Percentiles rank a stretch among this genome's conserved stretches.
Conservation (phyloP, 2,797 vertebrate species). For the Poecilia wingei region DNA sequence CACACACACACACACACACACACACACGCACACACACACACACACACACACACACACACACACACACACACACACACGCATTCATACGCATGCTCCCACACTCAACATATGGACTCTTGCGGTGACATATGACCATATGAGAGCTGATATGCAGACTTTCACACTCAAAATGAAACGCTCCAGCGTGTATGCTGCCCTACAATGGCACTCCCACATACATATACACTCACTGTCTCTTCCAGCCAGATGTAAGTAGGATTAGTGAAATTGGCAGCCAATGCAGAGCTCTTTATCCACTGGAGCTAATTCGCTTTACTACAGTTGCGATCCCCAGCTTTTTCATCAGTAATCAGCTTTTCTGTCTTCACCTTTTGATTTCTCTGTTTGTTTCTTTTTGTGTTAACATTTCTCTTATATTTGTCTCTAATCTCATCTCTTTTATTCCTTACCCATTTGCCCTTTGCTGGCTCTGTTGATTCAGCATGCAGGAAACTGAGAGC, state of each 20-base stretch:
- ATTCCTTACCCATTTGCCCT: constrained; percentile 15
- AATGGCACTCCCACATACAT: constrained; percentile 45
- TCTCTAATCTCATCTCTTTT: constrained; percentile 6
- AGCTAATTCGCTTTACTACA: constrained; percentile 73
- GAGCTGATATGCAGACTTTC: constrained; percentile 37
- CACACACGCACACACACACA: constrained; percentile 11
- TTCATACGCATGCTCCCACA: constrained; percentile 22
- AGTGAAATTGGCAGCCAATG: constrained; percentile 68
- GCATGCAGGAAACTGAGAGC: constrained; percentile 26
- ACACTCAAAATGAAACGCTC: constrained; percentile 18
- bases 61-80: constrained; percentile 1
- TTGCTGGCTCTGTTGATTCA: constrained; percentile 17
- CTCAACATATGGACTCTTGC: constrained; percentile 21
- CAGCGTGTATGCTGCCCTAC: constrained; percentile 13
- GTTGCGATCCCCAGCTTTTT: constrained; percentile 44
- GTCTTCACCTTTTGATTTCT: constrained; percentile 56
- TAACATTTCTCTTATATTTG: constrained; percentile 8
- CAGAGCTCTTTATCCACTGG: constrained; percentile 69
- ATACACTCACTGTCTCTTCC: constrained; percentile 31
- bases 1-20: neutral
- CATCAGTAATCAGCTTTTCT: constrained; percentile 51
- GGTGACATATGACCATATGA: constrained; percentile 26
- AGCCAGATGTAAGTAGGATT: constrained; percentile 73
- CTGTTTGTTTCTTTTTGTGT: constrained; percentile 6
- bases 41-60: neutral